phyloP scores from a whole-genome alignment of 2,797 vertebrate genomes.

The Neosilurus hyrtlii region DNA sequence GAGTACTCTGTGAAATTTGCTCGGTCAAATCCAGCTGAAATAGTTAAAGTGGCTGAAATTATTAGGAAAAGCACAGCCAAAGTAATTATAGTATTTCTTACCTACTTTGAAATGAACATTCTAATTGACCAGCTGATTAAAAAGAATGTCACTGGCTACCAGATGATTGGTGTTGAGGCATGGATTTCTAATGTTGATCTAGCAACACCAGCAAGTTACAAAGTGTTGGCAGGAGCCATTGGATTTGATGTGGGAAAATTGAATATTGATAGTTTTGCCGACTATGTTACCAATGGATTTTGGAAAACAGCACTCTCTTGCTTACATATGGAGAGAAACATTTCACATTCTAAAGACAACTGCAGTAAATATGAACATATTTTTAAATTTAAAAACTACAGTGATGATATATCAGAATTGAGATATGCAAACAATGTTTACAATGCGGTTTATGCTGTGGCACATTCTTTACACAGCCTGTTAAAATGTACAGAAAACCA shows the following conservation, averaged over 20 bases:
- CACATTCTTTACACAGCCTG: slow-evolving; percentile 27
- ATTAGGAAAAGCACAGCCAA: slow-evolving; percentile 63
- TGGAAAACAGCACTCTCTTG: slow-evolving; percentile 67
- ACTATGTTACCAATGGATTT: slow-evolving; percentile 65
- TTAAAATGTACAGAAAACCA: slow-evolving; percentile 58
- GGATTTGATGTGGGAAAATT: slow-evolving; percentile 70
- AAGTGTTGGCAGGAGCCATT: slow-evolving; percentile 67
- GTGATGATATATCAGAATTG: slow-evolving; percentile 62
- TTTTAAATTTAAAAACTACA: slow-evolving; percentile 74
- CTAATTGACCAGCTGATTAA: slow-evolving; percentile 65
- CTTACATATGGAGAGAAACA: neutral
- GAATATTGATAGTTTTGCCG: slow-evolving; percentile 58
- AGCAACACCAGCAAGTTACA: slow-evolving; percentile 67
- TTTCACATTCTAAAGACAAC: slow-evolving; percentile 10
- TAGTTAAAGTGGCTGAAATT: slow-evolving; percentile 66
- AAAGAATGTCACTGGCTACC: slow-evolving; percentile 67
- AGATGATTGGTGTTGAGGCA: slow-evolving; percentile 69
- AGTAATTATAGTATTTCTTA: slow-evolving; percentile 69
- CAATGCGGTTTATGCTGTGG: slow-evolving; percentile 28
- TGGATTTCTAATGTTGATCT: slow-evolving; percentile 74
- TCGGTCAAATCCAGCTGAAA: slow-evolving; percentile 63
- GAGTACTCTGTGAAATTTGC: slow-evolving; percentile 70
- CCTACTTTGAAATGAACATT: slow-evolving; percentile 68
- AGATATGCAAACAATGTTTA: slow-evolving; percentile 24
- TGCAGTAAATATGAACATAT: slow-evolving; percentile 73